A percentile compares a stretch with the other conserved stretches of the same genome.
Evolutionary conservation across 1,140 invertebrate species (phyloP).

Genomic region (Drosophila sproati): DNA sequence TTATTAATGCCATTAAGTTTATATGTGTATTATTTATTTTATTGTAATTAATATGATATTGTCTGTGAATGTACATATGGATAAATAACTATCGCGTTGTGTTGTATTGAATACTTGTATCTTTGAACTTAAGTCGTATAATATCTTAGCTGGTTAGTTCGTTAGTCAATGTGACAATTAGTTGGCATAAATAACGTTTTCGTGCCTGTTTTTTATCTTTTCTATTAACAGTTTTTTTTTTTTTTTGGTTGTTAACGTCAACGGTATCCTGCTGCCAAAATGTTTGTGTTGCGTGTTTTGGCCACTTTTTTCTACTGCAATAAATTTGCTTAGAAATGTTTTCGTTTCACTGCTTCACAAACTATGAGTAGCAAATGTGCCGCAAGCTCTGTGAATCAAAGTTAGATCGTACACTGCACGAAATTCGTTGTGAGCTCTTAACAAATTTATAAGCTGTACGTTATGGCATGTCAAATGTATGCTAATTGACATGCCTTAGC

Average conservation of each 20-base stretch:
- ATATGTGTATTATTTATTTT: neutral
- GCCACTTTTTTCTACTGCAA: slow-evolving; percentile 32
- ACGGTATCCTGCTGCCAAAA: slow-evolving; percentile 29
- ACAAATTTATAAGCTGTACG: slow-evolving; percentile 41
- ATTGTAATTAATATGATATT: no score
- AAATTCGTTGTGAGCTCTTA: slow-evolving; percentile 25
- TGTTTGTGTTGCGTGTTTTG: slow-evolving; percentile 45
- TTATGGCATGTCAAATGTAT: slow-evolving; percentile 46
- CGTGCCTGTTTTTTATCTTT: slow-evolving; percentile 18
- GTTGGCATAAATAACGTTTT: slow-evolving; percentile 41
- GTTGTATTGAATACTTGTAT: neutral
- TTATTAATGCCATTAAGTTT: neutral
- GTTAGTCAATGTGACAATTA: slow-evolving; percentile 45
- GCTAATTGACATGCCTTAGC: slow-evolving; percentile 47
- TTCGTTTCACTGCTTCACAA: slow-evolving; percentile 9
- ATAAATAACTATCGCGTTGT: no score
- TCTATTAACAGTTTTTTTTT: neutral
- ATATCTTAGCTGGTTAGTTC: neutral
- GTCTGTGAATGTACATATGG: no score
- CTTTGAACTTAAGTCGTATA: neutral
- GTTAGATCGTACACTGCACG: slow-evolving; percentile 20
- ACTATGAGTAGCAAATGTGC: slow-evolving; percentile 2
- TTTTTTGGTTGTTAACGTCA: slow-evolving; percentile 40
- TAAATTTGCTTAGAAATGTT: slow-evolving; percentile 40
- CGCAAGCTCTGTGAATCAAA: slow-evolving; percentile 19